phyloP scores from a whole-genome alignment of 2,888 invertebrate species.

The Pomacea canaliculata region DNA sequence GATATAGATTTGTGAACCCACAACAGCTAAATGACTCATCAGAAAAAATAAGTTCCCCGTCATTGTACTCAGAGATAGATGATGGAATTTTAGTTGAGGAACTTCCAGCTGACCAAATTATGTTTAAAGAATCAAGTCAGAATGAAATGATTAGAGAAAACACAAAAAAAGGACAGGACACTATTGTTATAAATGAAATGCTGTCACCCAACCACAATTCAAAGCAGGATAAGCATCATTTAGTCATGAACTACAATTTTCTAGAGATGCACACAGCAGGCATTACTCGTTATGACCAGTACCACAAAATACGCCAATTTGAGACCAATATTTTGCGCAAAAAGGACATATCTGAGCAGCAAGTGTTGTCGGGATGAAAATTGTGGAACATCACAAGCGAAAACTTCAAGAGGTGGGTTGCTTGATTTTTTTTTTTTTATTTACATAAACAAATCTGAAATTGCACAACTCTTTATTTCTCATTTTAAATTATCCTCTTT shows the following conservation, averaged over 20 bases:
- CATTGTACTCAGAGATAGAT: conserved; percentile 52
- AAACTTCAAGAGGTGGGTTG: conserved; percentile 51
- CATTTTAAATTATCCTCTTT: no score
- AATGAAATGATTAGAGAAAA: neutral
- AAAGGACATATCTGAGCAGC: conserved; percentile 56
- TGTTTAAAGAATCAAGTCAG: conserved; percentile 35
- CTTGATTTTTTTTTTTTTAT: neutral
- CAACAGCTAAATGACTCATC: conserved; percentile 24
- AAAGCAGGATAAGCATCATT: neutral
- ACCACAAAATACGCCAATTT: conserved; percentile 55
- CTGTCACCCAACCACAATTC: conserved; percentile 15
- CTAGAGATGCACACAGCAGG: conserved; percentile 56
- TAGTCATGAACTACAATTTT: conserved; percentile 48
- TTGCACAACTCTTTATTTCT: no score
- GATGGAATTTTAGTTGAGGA: conserved; percentile 62
- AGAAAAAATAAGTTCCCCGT: neutral
- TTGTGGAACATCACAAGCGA: conserved; percentile 58
- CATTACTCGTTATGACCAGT: conserved; percentile 65
- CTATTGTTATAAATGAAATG: conserved; percentile 16
- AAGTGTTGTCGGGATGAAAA: conserved; percentile 58
- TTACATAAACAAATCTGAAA: no score
- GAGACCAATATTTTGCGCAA: conserved; percentile 56
- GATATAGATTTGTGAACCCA: conserved; percentile 9
- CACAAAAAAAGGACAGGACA: conserved; percentile 4
- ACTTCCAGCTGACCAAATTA: conserved; percentile 51